Percentiles rank a stretch among this genome's conserved stretches.
phyloP scores from a whole-genome alignment of 2,888 invertebrate genomes.

The Polydrusus tereticollis region DNA sequence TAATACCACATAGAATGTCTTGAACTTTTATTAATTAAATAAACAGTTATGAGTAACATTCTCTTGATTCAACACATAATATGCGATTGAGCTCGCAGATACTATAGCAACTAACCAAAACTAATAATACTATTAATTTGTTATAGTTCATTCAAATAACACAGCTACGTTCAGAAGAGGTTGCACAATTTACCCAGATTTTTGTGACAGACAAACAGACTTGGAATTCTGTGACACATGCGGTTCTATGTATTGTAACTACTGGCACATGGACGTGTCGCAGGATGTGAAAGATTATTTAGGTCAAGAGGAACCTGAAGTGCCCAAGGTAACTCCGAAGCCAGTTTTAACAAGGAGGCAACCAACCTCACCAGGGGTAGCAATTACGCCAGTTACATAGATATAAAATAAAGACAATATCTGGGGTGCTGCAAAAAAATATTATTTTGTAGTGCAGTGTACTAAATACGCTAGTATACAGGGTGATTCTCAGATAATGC shows the following conservation, averaged over 20 bases:
- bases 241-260: conserved; percentile 28
- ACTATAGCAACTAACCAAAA: no score
- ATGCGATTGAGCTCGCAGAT: no score
- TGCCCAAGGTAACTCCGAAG: background rate
- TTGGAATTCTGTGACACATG: conserved; percentile 19
- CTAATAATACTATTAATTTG: background rate
- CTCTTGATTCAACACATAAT: no score
- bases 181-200: conserved; percentile 11
- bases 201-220: conserved; percentile 6
- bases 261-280: conserved; percentile 11
- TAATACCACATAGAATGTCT: no score
- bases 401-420: background rate
- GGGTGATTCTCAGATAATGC: no score
- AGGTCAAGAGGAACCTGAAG: background rate
- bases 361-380: background rate
- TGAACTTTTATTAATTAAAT: background rate
- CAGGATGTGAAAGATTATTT: background rate
- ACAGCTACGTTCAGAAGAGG: conserved; percentile 10
- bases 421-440: no score
- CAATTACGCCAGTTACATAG: background rate
- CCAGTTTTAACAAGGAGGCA: background rate
- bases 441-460: no score
- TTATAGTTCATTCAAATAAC: conserved; percentile 9
- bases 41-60: background rate
- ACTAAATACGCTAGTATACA: no score